Conservation (phyloP, 2,113 vertebrate genomes). For the Triplophysa siluroides region DNA sequence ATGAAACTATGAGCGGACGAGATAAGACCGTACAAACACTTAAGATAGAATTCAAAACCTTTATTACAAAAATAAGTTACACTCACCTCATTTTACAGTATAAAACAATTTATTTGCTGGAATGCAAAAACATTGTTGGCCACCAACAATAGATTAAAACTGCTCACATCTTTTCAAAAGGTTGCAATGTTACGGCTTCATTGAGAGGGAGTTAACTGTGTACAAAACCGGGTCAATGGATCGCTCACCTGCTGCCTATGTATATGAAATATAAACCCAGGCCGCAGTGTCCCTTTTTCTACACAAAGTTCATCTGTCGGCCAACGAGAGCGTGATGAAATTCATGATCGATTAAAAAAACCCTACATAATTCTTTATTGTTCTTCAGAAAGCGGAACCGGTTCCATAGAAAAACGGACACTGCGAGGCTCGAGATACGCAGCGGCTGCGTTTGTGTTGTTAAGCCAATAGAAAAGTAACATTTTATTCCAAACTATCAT, state of each 20-base stretch:
- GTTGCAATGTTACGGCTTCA: conserved; percentile 82
- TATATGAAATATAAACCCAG: conserved; percentile 77
- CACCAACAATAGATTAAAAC: conserved; percentile 99
- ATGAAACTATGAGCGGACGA: neutral
- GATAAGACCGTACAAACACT: conserved; percentile 60
- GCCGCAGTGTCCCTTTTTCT: conserved; percentile 80
- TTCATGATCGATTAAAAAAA: conserved; percentile 58
- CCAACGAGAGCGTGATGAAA: conserved; percentile 57
- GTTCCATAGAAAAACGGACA: conserved; percentile 87
- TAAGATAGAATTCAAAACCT: conserved; percentile 95
- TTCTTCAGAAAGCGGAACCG: neutral
- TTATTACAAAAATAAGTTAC: conserved; percentile 99
- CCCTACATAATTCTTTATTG: conserved; percentile 31
- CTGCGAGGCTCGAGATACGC: conserved; percentile 86
- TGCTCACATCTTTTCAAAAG: conserved; percentile 94
- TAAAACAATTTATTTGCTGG: conserved; percentile 99
- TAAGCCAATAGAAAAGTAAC: conserved; percentile 99
- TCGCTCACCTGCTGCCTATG: conserved; percentile 77
- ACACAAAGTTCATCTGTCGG: conserved; percentile 61
- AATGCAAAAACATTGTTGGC: conserved; percentile 99
- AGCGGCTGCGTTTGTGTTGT: conserved; percentile 92
- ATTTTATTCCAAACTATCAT: conserved; percentile 90
- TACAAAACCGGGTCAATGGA: conserved; percentile 79
- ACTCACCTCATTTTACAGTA: conserved; percentile 99
- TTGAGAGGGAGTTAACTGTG: conserved; percentile 80